Base-by-base conservation (phyloP, 2,888 invertebrate species). In the Antheraea yamamai region DNA sequence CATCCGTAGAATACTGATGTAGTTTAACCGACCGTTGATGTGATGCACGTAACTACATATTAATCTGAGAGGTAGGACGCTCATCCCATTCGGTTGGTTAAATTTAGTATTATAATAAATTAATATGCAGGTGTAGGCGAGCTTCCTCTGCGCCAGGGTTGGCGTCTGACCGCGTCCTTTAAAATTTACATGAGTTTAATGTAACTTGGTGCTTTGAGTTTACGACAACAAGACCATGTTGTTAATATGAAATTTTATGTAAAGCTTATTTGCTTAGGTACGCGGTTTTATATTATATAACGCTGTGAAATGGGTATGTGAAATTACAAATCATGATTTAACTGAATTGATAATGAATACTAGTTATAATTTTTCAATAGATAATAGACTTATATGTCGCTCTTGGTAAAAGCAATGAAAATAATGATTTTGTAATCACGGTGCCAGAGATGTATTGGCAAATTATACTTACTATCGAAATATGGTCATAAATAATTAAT, bases 1-100 rank as follows among this genome's bases (percentile, higher is more conserved):
- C 83, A 80, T 88, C 87, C 83, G 82, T 82, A 83, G 94, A 92
- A 94, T 94, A 92, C 87, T 91, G 87, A 93, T 91, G 77, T 81
- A 77, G 79, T 77, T 85, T 83, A 89, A 81, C 83, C 87, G 81
- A 77, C 87, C 78, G 76, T 75, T 79, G 77, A 78, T 76, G 78
- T 81, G 78, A 81, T 77, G 82, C 78, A 77, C 79, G 78, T 80
- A 81, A 79, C 77, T 78, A 74, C 75, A 77, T 79, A 78, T 77
- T 77, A 81, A 79, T 79, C 75, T 76, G 77, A 78, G 75, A 71
- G 51, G 77, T 70, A 76, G 78, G 76, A 78, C 76, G 75, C 79
- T 78, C 81, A 84, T 85, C 88, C 82, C 73, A 83, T 84, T 87
- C 80, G 82, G 86, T 82, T 81, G 89, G 85, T 81, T 89, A 83